Base-by-base conservation (phyloP, 2,888 invertebrate species). In the Neoscelio sp. region DNA sequence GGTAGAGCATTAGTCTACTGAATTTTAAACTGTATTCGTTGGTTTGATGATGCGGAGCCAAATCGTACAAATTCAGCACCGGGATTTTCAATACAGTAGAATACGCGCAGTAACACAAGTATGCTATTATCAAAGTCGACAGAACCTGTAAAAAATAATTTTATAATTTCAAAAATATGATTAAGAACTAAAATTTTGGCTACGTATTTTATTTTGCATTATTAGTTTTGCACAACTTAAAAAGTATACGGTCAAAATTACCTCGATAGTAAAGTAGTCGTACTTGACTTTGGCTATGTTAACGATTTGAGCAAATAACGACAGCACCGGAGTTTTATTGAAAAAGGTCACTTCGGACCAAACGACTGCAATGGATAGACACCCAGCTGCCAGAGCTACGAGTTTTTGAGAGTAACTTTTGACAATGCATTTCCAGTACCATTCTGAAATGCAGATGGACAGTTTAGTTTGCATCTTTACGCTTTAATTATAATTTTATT, bases 291-390 rank as follows among this genome's bases (percentile, higher is more conserved):
- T 95, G 8, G 98, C 97, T 33, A 95, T 92, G 85, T 96, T 95
- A 17, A 99, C 94, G 85, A 99, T 95, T 80, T 96, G 94, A n/a
- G 99, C 99, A 91, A 99, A 99, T 81, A 99, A 93, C 0, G 99
- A 99, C 1, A 99, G 92, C 15, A 98, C 97, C 0, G 99, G 99
- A 17, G 93, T 91, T 85, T 96, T 95, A 87, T 96, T 96, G 92
- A 99, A 99, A 92, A 99, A 99, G 0, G 99, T 98, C 86, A 99
- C 94, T 92, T 99, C 99, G 0, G 99, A 99, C 99, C 99, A 99
- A n/a, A 99, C 97, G 26, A 99, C 98, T 87, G 96, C 94, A 17
- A 96, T 91, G 0, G 99, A 98, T 90, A 99, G 93, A 35, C 95
- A 90, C 1, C 94, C 95, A 0, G 96, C 94, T 7, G 94, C 84